Conservation (phyloP, 2,797 vertebrate species). For the Chaetodon trifasciatus region DNA sequence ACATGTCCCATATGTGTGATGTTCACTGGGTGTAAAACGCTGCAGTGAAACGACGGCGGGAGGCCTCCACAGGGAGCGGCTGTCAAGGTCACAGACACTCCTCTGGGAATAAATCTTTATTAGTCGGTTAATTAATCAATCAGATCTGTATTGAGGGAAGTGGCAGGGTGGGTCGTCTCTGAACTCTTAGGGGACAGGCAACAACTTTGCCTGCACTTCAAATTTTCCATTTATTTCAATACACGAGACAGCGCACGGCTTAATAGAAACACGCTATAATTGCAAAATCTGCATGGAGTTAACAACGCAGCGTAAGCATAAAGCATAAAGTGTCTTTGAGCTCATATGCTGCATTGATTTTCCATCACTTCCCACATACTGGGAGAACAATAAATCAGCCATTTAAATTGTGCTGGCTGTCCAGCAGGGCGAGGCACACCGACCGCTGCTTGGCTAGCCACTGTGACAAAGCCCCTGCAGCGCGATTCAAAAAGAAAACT, state of each 20-base stretch:
- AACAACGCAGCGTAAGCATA: constrained; percentile 67
- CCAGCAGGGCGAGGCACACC: constrained; percentile 36
- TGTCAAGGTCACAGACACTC: constrained; percentile 49
- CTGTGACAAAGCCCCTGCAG: constrained; percentile 47
- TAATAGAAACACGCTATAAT: constrained; percentile 52
- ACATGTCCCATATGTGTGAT: background rate
- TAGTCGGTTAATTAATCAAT: constrained; percentile 66
- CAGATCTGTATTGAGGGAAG: constrained; percentile 24
- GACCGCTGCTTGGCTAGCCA: constrained; percentile 39
- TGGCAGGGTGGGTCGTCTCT: constrained; percentile 27
- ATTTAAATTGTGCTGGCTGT: constrained; percentile 51
- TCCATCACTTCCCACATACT: constrained; percentile 58
- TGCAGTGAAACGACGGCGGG: constrained; percentile 5
- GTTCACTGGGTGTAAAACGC: background rate
- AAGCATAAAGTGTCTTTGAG: constrained; percentile 42
- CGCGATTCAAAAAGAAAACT: constrained; percentile 53
- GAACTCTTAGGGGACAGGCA: constrained; percentile 19
- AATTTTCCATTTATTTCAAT: constrained; percentile 47
- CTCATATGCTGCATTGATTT: constrained; percentile 73
- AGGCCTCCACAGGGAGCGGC: background rate
- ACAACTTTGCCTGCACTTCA: constrained; percentile 46
- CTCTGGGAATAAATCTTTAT: constrained; percentile 62
- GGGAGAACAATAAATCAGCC: constrained; percentile 63
- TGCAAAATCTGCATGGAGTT: constrained; percentile 70
- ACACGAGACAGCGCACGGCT: background rate